Conservation (phyloP, 2,888 invertebrate genomes). For the Hypercompe scribonia region DNA sequence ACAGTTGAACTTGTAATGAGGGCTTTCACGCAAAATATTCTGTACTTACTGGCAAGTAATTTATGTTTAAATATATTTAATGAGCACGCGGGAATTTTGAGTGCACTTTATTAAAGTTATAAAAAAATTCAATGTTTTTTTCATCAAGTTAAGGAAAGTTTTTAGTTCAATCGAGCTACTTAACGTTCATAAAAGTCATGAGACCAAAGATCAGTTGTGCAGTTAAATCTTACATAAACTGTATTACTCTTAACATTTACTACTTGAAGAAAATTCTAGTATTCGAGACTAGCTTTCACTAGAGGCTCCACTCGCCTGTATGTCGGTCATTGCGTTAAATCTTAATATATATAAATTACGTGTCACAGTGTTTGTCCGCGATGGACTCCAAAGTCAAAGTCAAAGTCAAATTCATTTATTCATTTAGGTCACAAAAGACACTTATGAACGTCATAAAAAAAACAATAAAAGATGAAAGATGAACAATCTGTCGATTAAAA, state of each 20-base stretch:
- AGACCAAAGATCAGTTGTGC: background rate
- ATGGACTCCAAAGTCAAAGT: no score
- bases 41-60: constrained; percentile 41
- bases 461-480: no score
- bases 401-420: no score
- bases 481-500: no score
- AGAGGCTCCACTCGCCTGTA: no score
- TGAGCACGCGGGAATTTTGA: constrained; percentile 30
- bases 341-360: no score
- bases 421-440: no score
- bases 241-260: background rate
- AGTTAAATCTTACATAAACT: background rate
- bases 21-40: constrained; percentile 51
- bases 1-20: constrained; percentile 49
- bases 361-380: no score
- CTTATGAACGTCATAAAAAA: no score
- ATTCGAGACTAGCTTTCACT: no score
- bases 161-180: constrained; percentile 13
- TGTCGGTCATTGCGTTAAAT: no score
- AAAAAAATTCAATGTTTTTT: constrained; percentile 43
- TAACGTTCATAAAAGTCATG: constrained; percentile 8
- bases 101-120: constrained; percentile 43
- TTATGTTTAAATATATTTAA: constrained; percentile 47
- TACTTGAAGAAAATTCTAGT: background rate
- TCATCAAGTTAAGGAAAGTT: constrained; percentile 28